Evolutionary conservation across 2,888 invertebrate genomes (phyloP).

Genomic region (Stomorhina lunata): DNA sequence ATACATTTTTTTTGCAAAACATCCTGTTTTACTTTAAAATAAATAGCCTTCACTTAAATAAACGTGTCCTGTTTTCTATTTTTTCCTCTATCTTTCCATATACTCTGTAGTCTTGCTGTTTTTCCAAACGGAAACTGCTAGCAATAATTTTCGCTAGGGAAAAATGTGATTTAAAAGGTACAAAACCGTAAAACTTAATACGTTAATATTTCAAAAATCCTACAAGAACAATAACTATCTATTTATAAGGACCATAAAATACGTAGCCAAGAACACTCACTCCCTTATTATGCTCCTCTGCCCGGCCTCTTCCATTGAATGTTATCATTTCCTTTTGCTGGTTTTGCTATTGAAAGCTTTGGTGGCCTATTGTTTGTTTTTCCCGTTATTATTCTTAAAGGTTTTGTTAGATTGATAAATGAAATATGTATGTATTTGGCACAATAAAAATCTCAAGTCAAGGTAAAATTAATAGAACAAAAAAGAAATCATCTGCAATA

Average conservation of each 20-base stretch:
- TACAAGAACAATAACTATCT: slow-evolving; percentile 4
- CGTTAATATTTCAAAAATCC: slow-evolving; percentile 58
- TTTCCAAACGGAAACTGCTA: not conserved
- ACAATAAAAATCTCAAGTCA: slow-evolving; percentile 30
- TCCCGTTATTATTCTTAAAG: not conserved
- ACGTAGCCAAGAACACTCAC: slow-evolving; percentile 19
- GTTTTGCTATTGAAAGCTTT: not conserved
- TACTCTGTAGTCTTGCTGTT: not conserved
- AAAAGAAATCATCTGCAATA: not conserved
- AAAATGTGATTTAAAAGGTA: slow-evolving; percentile 59
- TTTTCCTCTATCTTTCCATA: not conserved
- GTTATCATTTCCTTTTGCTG: not conserved
- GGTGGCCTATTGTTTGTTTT: not conserved
- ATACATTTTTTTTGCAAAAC: not conserved
- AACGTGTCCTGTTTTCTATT: not conserved
- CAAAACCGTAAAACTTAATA: slow-evolving; percentile 61
- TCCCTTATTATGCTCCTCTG: not conserved
- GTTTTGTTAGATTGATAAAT: slow-evolving; percentile 10
- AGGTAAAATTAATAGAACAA: slow-evolving; percentile 14
- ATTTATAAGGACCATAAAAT: not conserved
- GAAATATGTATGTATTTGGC: slow-evolving; percentile 40
- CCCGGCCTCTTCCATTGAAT: not conserved
- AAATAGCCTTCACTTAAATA: slow-evolving; percentile 53
- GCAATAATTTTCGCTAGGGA: not conserved
- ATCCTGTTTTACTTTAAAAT: slow-evolving; percentile 30